A percentile compares a stretch with the other conserved stretches of the same genome.
phyloP scores from a whole-genome alignment of 2,113 vertebrate genomes.

The Urocolius indicus region DNA sequence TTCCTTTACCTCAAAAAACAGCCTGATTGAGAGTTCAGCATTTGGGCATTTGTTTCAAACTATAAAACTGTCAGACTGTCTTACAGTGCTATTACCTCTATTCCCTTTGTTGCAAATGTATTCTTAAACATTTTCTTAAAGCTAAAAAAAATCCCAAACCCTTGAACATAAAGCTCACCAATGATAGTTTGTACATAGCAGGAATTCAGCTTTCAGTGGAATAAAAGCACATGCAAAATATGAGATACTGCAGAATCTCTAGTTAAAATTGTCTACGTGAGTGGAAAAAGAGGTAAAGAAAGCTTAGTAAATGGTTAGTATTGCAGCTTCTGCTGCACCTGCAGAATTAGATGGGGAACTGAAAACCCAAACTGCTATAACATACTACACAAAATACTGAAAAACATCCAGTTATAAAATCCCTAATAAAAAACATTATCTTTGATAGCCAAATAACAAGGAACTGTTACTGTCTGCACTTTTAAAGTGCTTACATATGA shows the following conservation, averaged over 20 bases:
- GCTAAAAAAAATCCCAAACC: constrained; percentile 1
- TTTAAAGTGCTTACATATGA: neutral
- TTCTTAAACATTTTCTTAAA: constrained; percentile 11
- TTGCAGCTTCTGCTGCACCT: neutral
- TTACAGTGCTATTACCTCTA: neutral
- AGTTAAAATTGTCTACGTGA: constrained; percentile 24
- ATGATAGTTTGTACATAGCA: neutral
- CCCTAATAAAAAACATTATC: neutral
- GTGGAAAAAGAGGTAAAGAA: neutral
- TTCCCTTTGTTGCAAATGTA: neutral
- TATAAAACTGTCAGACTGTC: neutral
- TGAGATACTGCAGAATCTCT: neutral
- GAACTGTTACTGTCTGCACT: neutral
- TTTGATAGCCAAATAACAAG: neutral
- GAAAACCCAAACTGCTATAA: neutral
- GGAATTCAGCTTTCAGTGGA: neutral
- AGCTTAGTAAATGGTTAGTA: neutral
- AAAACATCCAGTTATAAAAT: neutral
- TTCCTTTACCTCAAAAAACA: neutral
- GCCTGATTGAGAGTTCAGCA: neutral
- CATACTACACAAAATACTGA: neutral
- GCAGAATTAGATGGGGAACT: neutral
- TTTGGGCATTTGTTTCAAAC: neutral
- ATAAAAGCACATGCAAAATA: neutral
- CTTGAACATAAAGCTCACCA: neutral